Conservation (phyloP, 2,888 invertebrate genomes). For the Diarsia mendica region DNA sequence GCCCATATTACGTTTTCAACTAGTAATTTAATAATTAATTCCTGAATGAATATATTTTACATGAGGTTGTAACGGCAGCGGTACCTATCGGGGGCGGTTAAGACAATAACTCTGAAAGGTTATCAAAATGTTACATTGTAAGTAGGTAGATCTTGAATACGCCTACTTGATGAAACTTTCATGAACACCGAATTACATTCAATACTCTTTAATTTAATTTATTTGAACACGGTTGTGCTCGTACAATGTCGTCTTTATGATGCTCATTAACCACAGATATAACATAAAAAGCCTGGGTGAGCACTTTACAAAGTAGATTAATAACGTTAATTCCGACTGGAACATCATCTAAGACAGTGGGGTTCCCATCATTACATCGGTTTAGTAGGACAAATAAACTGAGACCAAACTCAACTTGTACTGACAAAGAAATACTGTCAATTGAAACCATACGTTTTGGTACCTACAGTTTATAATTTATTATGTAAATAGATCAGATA, state of each 20-base stretch:
- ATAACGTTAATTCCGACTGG: slow-evolving; percentile 54
- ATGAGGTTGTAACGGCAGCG: slow-evolving; percentile 20
- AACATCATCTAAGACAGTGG: slow-evolving; percentile 61
- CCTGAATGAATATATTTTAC: slow-evolving; percentile 35
- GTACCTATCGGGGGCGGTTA: slow-evolving; percentile 32
- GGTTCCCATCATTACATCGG: slow-evolving; percentile 56
- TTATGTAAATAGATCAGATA: slow-evolving; percentile 46
- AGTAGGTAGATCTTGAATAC: slow-evolving; percentile 33
- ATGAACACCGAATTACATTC: slow-evolving; percentile 44
- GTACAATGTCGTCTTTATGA: slow-evolving; percentile 54
- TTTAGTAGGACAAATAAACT: slow-evolving; percentile 43
- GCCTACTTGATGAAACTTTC: slow-evolving; percentile 52
- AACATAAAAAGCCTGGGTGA: slow-evolving; percentile 49
- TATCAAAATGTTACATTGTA: slow-evolving; percentile 53
- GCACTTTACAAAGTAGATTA: slow-evolving; percentile 60
- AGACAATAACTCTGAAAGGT: slow-evolving; percentile 49
- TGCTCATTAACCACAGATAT: slow-evolving; percentile 52
- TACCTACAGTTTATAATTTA: slow-evolving; percentile 25
- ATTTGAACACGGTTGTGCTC: slow-evolving; percentile 35
- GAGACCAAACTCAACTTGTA: slow-evolving; percentile 14
- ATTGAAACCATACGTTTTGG: slow-evolving; percentile 2
- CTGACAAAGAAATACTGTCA: slow-evolving; percentile 26
- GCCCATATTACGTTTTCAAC: slow-evolving; percentile 21
- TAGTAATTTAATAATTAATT: slow-evolving; percentile 28
- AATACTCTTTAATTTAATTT: slow-evolving; percentile 35